A percentile compares a stretch with the other conserved stretches of the same genome.
phyloP scores from a whole-genome alignment of 2,888 invertebrate genomes.

The Noctuana brunneofusca region DNA sequence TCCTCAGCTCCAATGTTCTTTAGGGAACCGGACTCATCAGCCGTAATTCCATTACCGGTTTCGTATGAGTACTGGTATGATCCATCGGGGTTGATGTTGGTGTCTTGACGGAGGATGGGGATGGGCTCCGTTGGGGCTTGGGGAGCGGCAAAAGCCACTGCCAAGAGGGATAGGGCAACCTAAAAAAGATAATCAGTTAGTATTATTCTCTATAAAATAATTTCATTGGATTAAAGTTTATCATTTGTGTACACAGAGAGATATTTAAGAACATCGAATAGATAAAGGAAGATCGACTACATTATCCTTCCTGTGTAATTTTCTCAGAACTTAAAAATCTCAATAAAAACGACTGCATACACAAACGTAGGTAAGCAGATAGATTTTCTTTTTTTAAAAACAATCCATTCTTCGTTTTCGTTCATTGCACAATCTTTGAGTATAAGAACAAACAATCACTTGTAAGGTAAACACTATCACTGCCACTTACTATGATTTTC shows the following conservation, averaged over 20 bases:
- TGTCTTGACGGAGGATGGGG: conserved; percentile 80
- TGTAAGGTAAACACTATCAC: conserved; percentile 53
- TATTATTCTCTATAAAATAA: too few relatives aligned
- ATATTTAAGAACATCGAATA: background rate
- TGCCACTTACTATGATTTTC: conserved; percentile 77
- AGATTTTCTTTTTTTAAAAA: background rate
- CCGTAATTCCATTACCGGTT: conserved; percentile 85
- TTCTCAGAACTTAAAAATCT: background rate
- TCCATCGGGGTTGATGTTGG: conserved; percentile 83
- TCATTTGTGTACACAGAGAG: too few relatives aligned
- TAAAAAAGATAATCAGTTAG: conserved; percentile 47
- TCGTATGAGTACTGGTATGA: conserved; percentile 83
- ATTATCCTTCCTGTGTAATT: background rate
- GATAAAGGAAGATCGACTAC: background rate
- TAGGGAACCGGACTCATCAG: conserved; percentile 79
- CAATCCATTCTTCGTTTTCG: background rate
- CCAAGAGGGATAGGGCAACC: conserved; percentile 67
- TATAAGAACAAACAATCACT: conserved; percentile 1
- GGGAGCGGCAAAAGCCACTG: conserved; percentile 67
- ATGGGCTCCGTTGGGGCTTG: conserved; percentile 64
- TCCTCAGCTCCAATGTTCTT: conserved; percentile 81
- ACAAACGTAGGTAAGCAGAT: background rate
- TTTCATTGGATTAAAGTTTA: too few relatives aligned
- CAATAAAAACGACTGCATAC: background rate
- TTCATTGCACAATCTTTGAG: background rate